These are phyloP conservation scores for Ceriagrion tenellum DNA, from an alignment of 2,888 invertebrate species.

Conservation along the genomic window DNA sequence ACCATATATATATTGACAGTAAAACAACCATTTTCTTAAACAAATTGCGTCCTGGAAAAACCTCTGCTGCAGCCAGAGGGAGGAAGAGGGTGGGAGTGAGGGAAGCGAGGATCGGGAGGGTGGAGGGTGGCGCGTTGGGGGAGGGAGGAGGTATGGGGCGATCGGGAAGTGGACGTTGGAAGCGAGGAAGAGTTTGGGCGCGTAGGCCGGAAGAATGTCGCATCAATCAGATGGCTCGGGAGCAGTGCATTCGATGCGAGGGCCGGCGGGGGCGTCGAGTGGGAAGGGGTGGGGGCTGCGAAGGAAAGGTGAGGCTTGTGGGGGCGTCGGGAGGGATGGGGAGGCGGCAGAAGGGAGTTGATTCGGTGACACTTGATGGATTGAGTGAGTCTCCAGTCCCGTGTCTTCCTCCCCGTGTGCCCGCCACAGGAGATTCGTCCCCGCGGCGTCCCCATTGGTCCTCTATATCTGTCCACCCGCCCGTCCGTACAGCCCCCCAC, in stretches of 20 bases:
- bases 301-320: background rate
- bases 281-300: background rate
- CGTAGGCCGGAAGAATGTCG: constrained; percentile 49
- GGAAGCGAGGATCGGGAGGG: background rate
- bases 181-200: constrained; percentile 18
- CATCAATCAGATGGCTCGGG: constrained; percentile 47
- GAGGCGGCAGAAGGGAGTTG: background rate
- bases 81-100: background rate
- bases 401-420: background rate
- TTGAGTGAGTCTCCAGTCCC: background rate
- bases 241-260: constrained; percentile 23
- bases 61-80: too few relatives aligned
- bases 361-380: constrained; percentile 48
- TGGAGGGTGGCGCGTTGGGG: background rate
- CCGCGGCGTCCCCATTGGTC: constrained; percentile 27
- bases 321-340: background rate
- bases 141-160: background rate
- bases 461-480: background rate
- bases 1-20: too few relatives aligned
- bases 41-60: too few relatives aligned
- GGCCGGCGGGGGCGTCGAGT: too few relatives aligned
- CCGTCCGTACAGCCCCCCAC: too few relatives aligned
- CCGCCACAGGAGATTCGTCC: constrained; percentile 24
- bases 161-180: background rate
- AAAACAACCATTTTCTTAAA: too few relatives aligned